Conservation (phyloP, 2,797 vertebrate genomes). For the Hyperoplus immaculatus region DNA sequence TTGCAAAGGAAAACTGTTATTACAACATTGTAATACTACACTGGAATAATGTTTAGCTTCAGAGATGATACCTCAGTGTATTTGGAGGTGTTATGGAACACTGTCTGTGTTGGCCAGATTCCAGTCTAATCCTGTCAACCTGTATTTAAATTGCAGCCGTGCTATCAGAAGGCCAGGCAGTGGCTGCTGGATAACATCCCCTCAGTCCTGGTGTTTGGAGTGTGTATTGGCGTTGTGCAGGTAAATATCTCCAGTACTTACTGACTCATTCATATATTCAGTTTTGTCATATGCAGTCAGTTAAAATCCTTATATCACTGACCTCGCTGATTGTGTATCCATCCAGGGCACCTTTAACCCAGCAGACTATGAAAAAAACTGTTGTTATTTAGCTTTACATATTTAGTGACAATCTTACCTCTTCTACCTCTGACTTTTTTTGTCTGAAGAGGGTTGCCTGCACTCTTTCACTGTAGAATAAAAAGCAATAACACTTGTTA, state of each 20-base stretch:
- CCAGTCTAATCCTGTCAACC: constrained; percentile 5
- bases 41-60: too few species aligned
- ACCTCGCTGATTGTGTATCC: background rate
- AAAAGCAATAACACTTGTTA: too few species aligned
- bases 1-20: background rate
- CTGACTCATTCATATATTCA: background rate
- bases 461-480: background rate
- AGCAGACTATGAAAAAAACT: background rate
- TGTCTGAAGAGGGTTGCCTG: background rate
- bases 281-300: background rate
- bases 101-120: background rate
- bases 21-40: too few species aligned
- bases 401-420: background rate
- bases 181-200: constrained; percentile 85
- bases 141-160: constrained; percentile 67
- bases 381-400: background rate
- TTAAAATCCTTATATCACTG: background rate
- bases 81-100: too few species aligned
- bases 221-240: constrained; percentile 87
- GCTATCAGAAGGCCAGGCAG: constrained; percentile 83
- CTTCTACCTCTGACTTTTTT: too few species aligned
- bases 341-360: background rate
- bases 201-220: constrained; percentile 85
- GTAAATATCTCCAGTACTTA: constrained; percentile 57
- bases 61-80: too few species aligned